Conservation (phyloP, 30 jellyfish, hydroid and myxozoan species). For the Turritopsis rubra region DNA sequence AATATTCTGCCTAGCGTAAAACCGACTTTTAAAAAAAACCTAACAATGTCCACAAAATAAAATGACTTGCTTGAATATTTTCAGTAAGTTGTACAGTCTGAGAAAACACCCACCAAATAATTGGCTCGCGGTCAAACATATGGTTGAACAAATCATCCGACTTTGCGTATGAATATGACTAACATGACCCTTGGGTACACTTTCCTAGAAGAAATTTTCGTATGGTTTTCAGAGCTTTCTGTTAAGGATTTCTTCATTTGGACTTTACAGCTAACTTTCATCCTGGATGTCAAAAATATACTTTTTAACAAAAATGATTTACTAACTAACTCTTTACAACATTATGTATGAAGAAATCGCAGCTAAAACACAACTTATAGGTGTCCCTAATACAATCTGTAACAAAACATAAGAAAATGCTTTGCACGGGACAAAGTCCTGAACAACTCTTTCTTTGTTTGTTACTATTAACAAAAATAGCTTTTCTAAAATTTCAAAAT, state of each 20-base stretch:
- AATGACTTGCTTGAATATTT: too few relatives aligned
- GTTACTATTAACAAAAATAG: too few relatives aligned
- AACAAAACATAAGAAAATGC: neutral
- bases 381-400: neutral
- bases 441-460: too few relatives aligned
- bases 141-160: neutral
- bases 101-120: conserved; percentile 41
- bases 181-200: neutral
- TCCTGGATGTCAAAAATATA: neutral
- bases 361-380: neutral
- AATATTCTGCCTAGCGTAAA: too few relatives aligned
- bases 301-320: neutral
- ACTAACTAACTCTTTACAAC: too few relatives aligned
- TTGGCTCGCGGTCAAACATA: conserved; percentile 34
- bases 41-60: too few relatives aligned
- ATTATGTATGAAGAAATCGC: neutral
- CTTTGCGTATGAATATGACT: conserved; percentile 4
- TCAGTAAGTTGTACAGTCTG: conserved; percentile 29
- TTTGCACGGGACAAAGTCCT: neutral
- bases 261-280: neutral
- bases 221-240: too few relatives aligned
- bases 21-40: too few relatives aligned
- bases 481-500: too few relatives aligned
- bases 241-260: too few relatives aligned
- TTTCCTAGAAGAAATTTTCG: neutral